These are phyloP conservation scores for Ganaspis sp. DNA, from an alignment of 1,140 invertebrate species.

Conservation along the genomic window DNA sequence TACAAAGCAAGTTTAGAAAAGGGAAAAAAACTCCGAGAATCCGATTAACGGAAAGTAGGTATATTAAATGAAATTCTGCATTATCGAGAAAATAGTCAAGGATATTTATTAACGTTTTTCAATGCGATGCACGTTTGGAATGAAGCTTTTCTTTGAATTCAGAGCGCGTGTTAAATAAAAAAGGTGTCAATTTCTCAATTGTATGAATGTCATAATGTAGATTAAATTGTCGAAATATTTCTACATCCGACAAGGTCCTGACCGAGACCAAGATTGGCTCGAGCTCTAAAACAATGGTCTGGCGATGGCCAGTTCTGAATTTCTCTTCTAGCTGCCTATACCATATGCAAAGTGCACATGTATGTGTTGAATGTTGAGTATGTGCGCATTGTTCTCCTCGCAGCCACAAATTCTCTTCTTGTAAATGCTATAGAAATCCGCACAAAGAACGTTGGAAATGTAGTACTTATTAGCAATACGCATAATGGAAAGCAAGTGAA, in stretches of 20 bases:
- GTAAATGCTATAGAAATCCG: conserved; percentile 18
- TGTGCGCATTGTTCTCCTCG: conserved; percentile 12
- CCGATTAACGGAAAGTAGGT: too few relatives aligned
- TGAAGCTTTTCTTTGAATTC: too few relatives aligned
- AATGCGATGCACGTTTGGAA: too few relatives aligned
- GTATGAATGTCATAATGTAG: not conserved
- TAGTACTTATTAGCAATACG: conserved; percentile 23
- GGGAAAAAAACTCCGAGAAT: too few relatives aligned
- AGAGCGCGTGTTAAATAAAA: not conserved
- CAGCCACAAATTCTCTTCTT: conserved; percentile 27
- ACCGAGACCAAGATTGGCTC: conserved; percentile 20
- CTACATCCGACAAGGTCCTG: conserved; percentile 16
- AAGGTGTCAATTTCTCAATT: not conserved
- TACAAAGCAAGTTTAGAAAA: too few relatives aligned
- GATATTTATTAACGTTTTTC: too few relatives aligned
- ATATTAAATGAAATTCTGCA: too few relatives aligned
- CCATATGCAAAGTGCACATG: not conserved
- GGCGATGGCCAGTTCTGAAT: conserved; percentile 19
- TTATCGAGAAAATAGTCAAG: too few relatives aligned
- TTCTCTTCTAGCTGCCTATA: conserved; percentile 14
- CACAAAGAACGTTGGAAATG: conserved; percentile 26
- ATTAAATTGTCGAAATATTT: conserved; percentile 17
- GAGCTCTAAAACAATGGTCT: not conserved
- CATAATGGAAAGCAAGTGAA: conserved; percentile 25
- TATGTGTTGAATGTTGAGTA: not conserved